Percentiles rank a stretch among this genome's conserved stretches.
Conservation (phyloP, 2,888 invertebrate genomes). For the Cosmorhoe ocellata region DNA sequence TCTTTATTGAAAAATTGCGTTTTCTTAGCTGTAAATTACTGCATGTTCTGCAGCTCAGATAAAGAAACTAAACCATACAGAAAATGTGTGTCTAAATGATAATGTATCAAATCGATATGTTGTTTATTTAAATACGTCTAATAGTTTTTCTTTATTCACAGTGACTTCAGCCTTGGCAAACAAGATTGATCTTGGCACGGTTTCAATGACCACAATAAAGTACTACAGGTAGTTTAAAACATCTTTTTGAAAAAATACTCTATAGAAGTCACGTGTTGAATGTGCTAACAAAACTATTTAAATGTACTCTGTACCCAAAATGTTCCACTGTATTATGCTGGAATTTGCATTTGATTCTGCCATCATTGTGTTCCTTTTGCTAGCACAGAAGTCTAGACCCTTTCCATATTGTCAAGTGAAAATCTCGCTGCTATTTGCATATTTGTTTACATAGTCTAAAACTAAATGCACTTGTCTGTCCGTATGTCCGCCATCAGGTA, state of each 20-base stretch:
- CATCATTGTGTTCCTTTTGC: too few species aligned
- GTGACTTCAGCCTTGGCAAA: slow-evolving; percentile 46
- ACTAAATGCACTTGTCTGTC: slow-evolving; percentile 17
- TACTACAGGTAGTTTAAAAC: slow-evolving; percentile 8
- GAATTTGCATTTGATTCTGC: too few species aligned
- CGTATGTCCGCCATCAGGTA: slow-evolving; percentile 20
- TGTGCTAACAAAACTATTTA: too few species aligned
- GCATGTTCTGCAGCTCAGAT: too few species aligned
- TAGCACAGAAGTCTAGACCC: too few species aligned
- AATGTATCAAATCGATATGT: slow-evolving; percentile 7
- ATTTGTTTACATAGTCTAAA: slow-evolving; percentile 12
- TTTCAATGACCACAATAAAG: slow-evolving; percentile 48
- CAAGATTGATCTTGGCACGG: slow-evolving; percentile 54
- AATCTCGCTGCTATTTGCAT: background rate
- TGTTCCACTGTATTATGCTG: background rate
- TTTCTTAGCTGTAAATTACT: background rate
- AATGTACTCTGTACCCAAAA: background rate
- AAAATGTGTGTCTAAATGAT: background rate
- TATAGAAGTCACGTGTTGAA: too few species aligned
- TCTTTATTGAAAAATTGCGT: slow-evolving; percentile 9
- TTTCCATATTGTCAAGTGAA: background rate
- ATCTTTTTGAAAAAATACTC: background rate
- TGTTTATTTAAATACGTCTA: slow-evolving; percentile 11
- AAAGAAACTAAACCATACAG: background rate
- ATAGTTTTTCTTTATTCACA: slow-evolving; percentile 18